Evolutionary conservation across 2,113 vertebrate genomes (phyloP).

Genomic region (Pseudorhombus dupliciocellatus): DNA sequence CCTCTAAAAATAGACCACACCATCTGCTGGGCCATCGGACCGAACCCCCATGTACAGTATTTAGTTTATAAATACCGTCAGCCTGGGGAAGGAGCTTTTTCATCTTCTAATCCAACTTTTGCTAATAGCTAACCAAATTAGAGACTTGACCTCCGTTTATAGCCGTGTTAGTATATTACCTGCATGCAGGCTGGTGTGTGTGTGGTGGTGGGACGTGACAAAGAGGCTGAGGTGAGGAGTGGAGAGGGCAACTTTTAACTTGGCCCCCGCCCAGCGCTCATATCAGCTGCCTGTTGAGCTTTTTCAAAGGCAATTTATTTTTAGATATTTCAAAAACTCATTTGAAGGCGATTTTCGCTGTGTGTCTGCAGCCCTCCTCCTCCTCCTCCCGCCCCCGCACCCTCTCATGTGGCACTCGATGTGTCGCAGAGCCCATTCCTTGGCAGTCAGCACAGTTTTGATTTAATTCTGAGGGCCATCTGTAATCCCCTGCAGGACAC

Average conservation of each 20-base stretch:
- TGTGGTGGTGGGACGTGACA: conserved; percentile 21
- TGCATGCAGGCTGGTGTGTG: conserved; percentile 12
- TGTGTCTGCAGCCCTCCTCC: conserved; percentile 38
- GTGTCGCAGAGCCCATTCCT: conserved; percentile 65
- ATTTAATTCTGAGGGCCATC: conserved; percentile 79
- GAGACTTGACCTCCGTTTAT: conserved; percentile 47
- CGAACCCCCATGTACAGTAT: conserved; percentile 34
- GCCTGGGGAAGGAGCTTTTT: conserved; percentile 44
- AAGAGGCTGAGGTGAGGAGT: conserved; percentile 51
- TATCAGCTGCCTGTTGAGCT: conserved; percentile 71
- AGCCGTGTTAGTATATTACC: conserved; percentile 26
- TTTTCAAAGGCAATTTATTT: conserved; percentile 81
- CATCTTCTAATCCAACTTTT: conserved; percentile 41
- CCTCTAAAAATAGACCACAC: conserved; percentile 64
- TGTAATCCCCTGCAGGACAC: conserved; percentile 75
- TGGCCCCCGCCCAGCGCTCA: conserved; percentile 63
- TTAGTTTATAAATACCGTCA: conserved; percentile 48
- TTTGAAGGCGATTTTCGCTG: conserved; percentile 75
- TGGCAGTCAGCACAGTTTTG: conserved; percentile 76
- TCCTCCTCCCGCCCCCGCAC: conserved; percentile 43
- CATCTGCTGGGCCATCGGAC: conserved; percentile 64
- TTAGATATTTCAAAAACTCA: conserved; percentile 81
- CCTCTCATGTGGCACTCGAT: conserved; percentile 58
- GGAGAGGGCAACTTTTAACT: conserved; percentile 68
- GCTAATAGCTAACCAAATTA: conserved; percentile 51